Conservation (phyloP, 2,797 vertebrate species). For the Lepus townsendii region DNA sequence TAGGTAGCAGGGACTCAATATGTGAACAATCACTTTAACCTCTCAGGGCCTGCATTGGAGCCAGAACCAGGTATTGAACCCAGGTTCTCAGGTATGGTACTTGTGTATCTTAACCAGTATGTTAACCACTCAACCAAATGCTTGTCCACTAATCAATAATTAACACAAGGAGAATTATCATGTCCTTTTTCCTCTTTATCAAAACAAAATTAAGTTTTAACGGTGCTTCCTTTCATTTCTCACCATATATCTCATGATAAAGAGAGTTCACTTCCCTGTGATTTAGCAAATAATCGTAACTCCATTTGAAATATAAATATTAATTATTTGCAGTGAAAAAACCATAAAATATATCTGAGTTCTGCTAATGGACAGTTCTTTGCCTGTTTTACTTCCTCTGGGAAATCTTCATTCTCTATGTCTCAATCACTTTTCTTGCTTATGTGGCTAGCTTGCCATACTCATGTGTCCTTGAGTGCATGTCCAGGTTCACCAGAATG, state of each 20-base stretch:
- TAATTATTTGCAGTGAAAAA: background rate
- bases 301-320: background rate
- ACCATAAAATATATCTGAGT: background rate
- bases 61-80: too few relatives aligned
- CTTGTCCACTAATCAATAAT: too few relatives aligned
- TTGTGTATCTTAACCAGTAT: too few relatives aligned
- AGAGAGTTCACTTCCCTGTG: background rate
- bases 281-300: background rate
- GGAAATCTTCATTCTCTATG: background rate
- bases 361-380: background rate
- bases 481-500: background rate
- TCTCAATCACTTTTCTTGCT: background rate
- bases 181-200: conserved; percentile 9
- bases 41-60: too few relatives aligned
- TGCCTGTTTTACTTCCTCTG: background rate
- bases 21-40: too few relatives aligned
- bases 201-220: background rate
- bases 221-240: background rate
- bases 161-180: background rate
- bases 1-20: too few relatives aligned
- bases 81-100: too few relatives aligned
- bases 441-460: background rate
- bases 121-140: too few relatives aligned
- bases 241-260: background rate
- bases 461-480: background rate